Base-by-base conservation (phyloP, 2,888 invertebrate species). In the Podabrus alpinus region DNA sequence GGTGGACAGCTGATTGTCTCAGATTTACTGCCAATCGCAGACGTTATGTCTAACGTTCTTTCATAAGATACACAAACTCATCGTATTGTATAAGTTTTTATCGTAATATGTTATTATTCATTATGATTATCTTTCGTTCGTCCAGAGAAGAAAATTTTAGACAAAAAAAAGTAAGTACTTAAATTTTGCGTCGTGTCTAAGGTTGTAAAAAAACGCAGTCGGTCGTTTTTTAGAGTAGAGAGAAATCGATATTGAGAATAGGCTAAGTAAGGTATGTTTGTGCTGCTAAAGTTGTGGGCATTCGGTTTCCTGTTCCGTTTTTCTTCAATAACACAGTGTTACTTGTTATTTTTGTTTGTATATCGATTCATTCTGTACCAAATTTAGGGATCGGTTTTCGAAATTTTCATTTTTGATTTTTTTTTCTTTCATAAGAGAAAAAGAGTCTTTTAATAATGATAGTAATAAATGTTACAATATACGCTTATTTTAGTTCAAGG, bases 251-350 rank as follows among this genome's bases (percentile, higher is more conserved):
- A 83, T 83, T 82, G 82, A 82, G 69, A 76, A 83, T 83, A 83
- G 82, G 59, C 79, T 83, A 85, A 82, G 82, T 83, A 85, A 82
- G 82, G 79, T 82, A 45, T 81, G 83, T 83, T 84, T 82, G 83
- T 84, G 83, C 84, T 82, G 82, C 83, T 78, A 69, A 69, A 77
- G 66, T 59, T 72, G 75, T 72, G 76, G 76, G 76, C 76, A 77
- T 75, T 73, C 66, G 75, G 68, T 75, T 73, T 21, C 73, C 71
- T 71, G 71, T 71, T 73, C 73, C 59, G 15, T 66, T 66, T 61
- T 29, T 71, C 15, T 72, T 72, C 70, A 66, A 67, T 72, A 71
- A 21, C 61, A 66, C 9, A 15, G 16, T 72, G 16, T 71, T 66
- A 62, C 9, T 17, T 21, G 24, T 73, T 29, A 25, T 72, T 67